Evolutionary conservation across 2,888 invertebrate species (phyloP).

Genomic region (Drosophila quinaria): DNA sequence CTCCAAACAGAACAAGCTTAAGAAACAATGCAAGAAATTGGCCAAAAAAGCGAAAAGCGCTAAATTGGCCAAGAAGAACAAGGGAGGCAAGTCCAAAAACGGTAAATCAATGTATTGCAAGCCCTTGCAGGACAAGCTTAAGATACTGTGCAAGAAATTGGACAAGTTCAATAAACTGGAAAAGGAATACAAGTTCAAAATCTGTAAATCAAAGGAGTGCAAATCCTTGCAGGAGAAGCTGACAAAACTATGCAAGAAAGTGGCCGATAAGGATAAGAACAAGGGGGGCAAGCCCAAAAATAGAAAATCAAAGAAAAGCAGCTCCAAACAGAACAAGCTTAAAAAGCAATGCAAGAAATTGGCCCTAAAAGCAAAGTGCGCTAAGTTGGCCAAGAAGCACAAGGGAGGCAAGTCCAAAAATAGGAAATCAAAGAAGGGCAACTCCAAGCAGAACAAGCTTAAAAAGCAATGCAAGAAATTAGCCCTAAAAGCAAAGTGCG

Average conservation of each 20-base stretch:
- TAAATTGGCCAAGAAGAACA: slow-evolving; percentile 5
- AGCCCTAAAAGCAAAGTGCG: no score
- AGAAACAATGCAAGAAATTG: background rate
- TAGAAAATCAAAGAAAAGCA: background rate
- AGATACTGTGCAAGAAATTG: no score
- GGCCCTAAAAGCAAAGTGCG: background rate
- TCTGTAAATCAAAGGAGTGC: background rate
- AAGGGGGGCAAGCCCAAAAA: background rate
- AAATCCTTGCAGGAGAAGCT: slow-evolving; percentile 2
- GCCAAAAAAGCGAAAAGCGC: slow-evolving; percentile 11
- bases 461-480: no score
- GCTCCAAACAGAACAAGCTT: background rate
- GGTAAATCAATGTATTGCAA: background rate
- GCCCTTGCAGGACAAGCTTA: slow-evolving; percentile 1
- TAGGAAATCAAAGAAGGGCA: no score
- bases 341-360: background rate
- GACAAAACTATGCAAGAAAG: background rate
- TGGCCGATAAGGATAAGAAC: background rate
- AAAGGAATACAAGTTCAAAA: no score
- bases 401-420: no score
- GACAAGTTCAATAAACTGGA: no score
- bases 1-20: background rate
- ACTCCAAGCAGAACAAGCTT: no score
- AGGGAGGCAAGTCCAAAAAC: background rate
- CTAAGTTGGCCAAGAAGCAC: background rate